These are phyloP conservation scores for Colistium nudipinnis DNA, from an alignment of 2,113 vertebrate species.

Conservation along the genomic window DNA sequence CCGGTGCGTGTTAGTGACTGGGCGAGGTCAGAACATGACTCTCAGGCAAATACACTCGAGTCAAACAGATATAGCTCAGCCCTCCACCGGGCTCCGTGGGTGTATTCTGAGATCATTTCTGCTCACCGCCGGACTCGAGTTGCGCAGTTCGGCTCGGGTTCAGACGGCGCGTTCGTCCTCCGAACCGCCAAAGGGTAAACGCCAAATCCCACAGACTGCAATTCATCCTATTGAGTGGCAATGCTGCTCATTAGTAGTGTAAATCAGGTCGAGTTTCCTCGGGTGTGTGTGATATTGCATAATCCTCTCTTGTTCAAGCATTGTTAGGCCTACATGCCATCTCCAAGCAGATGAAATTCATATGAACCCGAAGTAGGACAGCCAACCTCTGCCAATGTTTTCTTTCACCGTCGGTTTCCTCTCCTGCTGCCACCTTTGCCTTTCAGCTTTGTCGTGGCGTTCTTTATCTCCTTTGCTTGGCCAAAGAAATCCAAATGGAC, in stretches of 20 bases:
- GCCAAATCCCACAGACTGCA: constrained; percentile 28
- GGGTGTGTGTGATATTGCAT: constrained; percentile 40
- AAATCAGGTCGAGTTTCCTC: constrained; percentile 13
- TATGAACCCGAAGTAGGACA: constrained; percentile 16
- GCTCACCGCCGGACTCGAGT: constrained; percentile 6
- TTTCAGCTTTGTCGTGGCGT: constrained; percentile 5
- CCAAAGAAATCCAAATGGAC: constrained; percentile 30
- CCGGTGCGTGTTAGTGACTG: constrained; percentile 13
- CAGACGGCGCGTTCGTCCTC: constrained; percentile 11
- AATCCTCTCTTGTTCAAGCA: constrained; percentile 44
- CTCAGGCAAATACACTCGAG: constrained; percentile 22
- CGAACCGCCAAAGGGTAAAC: constrained; percentile 26
- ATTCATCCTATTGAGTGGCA: constrained; percentile 20
- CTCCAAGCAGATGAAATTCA: constrained; percentile 34
- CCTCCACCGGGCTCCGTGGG: constrained; percentile 1
- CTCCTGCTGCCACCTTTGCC: background rate
- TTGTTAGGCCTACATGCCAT: constrained; percentile 29
- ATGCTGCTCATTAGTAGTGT: constrained; percentile 5
- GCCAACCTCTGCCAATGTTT: constrained; percentile 15
- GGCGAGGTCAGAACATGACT: constrained; percentile 44
- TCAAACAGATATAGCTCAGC: constrained; percentile 47
- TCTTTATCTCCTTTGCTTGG: constrained; percentile 28
- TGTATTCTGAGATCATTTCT: constrained; percentile 46
- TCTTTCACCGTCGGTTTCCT: background rate
- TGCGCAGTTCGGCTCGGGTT: constrained; percentile 16